Conservation (phyloP, 2,888 invertebrate species). For the Ditula angustiorana region DNA sequence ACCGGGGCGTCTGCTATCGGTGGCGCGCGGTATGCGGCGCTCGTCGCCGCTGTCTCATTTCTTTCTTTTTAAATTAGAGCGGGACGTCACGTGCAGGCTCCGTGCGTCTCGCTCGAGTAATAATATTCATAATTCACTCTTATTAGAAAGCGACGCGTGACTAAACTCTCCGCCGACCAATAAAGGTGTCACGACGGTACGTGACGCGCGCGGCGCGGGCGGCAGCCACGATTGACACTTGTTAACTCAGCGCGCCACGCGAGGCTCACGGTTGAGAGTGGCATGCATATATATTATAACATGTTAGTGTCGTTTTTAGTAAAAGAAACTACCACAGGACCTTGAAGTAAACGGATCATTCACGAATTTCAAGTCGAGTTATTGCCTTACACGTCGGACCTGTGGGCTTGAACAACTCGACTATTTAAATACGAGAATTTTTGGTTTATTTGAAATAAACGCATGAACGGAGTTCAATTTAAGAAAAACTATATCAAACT, state of each 20-base stretch:
- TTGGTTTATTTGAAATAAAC: too few relatives aligned
- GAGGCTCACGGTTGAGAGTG: neutral
- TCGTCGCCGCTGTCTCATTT: constrained; percentile 47
- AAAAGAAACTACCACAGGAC: too few relatives aligned
- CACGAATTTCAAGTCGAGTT: too few relatives aligned
- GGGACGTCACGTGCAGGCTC: constrained; percentile 48
- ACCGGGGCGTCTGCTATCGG: constrained; percentile 2
- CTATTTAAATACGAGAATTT: too few relatives aligned
- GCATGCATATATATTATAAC: too few relatives aligned
- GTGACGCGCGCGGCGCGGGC: neutral
- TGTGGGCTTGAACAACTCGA: too few relatives aligned
- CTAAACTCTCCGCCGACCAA: constrained; percentile 6
- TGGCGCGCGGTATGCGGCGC: constrained; percentile 38
- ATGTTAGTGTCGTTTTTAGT: too few relatives aligned
- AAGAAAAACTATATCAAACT: too few relatives aligned
- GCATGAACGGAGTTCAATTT: too few relatives aligned
- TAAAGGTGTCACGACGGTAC: constrained; percentile 12
- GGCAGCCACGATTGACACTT: neutral
- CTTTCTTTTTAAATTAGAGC: constrained; percentile 53
- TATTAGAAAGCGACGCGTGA: constrained; percentile 37
- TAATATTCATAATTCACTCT: constrained; percentile 39
- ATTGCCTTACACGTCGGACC: too few relatives aligned
- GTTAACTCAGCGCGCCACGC: neutral
- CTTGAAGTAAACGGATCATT: too few relatives aligned
- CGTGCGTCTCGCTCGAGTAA: constrained; percentile 31